These are phyloP conservation scores for Coregonus suidteri DNA, from an alignment of 2,797 vertebrate genomes.

Conservation along the genomic window DNA sequence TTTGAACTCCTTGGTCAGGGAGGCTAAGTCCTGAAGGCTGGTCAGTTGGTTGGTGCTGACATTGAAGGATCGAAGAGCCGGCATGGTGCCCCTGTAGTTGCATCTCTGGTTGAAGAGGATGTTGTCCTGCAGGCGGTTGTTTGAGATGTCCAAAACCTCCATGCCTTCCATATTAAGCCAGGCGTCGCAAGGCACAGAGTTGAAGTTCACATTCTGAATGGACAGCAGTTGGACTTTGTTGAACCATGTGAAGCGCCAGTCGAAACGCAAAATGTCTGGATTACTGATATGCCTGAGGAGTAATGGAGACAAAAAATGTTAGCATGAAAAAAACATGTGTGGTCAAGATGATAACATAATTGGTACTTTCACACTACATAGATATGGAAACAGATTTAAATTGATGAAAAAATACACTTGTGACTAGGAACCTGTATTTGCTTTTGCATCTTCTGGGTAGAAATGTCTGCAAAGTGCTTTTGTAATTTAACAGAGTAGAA, in stretches of 20 bases:
- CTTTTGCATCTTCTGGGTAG: too few species aligned
- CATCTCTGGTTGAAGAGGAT: slow-evolving; percentile 78
- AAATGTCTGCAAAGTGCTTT: neutral
- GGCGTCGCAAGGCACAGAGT: slow-evolving; percentile 80
- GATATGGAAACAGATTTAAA: neutral
- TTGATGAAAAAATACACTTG: neutral
- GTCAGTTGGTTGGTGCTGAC: slow-evolving; percentile 71
- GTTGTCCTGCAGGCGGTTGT: slow-evolving; percentile 70
- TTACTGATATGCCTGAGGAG: slow-evolving; percentile 83
- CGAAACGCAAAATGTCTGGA: slow-evolving; percentile 83
- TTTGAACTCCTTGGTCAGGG: slow-evolving; percentile 69
- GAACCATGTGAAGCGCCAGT: slow-evolving; percentile 87
- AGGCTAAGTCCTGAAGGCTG: slow-evolving; percentile 69
- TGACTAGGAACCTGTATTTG: neutral
- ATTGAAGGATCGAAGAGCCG: slow-evolving; percentile 69
- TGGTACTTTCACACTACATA: neutral
- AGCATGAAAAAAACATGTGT: neutral
- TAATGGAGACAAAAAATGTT: slow-evolving; percentile 2
- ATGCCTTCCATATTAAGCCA: slow-evolving; percentile 77
- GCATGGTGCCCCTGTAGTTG: slow-evolving; percentile 63
- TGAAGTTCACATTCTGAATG: slow-evolving; percentile 82
- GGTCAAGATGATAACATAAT: neutral
- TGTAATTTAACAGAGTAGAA: slow-evolving; percentile 1
- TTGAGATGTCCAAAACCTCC: slow-evolving; percentile 71
- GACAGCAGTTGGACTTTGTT: slow-evolving; percentile 72